A percentile compares a stretch with the other conserved stretches of the same genome.
phyloP scores from a whole-genome alignment of 2,113 vertebrate genomes.

The Oryzias melastigma region DNA sequence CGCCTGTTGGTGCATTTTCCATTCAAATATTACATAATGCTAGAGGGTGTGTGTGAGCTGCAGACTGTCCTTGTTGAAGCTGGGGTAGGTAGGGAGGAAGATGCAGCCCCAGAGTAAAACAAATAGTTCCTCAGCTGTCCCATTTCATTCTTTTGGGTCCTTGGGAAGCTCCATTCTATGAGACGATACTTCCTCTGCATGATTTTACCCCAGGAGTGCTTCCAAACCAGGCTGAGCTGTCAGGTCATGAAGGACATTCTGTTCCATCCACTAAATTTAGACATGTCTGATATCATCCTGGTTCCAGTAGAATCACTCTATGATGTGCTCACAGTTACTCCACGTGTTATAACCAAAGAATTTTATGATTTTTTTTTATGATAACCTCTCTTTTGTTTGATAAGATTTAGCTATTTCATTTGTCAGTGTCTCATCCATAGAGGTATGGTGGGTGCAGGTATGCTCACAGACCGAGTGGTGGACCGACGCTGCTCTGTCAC shows the following conservation, averaged over 20 bases:
- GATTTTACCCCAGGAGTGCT: neutral
- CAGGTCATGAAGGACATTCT: conserved; percentile 38
- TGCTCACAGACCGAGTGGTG: conserved; percentile 4
- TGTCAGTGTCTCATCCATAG: neutral
- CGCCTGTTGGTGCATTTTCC: conserved; percentile 28
- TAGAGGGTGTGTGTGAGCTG: neutral
- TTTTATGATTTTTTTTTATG: too few species aligned
- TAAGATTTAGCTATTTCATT: too few species aligned
- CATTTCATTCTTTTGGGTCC: neutral
- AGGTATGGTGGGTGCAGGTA: conserved; percentile 6
- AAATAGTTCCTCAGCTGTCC: conserved; percentile 41
- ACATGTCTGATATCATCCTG: conserved; percentile 22
- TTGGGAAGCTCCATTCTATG: conserved; percentile 4
- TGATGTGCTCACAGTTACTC: neutral
- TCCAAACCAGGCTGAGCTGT: conserved; percentile 8
- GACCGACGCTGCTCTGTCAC: conserved; percentile 34
- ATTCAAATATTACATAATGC: conserved; percentile 30
- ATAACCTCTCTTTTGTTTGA: too few species aligned
- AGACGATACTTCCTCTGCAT: neutral
- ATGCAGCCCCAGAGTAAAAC: conserved; percentile 47
- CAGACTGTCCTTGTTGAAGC: conserved; percentile 6
- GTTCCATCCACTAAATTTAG: conserved; percentile 20
- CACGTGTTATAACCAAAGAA: neutral
- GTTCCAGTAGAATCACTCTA: neutral
- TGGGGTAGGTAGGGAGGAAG: conserved; percentile 7